phyloP scores from a whole-genome alignment of 1,140 invertebrate genomes.

The Lucilia sericata region DNA sequence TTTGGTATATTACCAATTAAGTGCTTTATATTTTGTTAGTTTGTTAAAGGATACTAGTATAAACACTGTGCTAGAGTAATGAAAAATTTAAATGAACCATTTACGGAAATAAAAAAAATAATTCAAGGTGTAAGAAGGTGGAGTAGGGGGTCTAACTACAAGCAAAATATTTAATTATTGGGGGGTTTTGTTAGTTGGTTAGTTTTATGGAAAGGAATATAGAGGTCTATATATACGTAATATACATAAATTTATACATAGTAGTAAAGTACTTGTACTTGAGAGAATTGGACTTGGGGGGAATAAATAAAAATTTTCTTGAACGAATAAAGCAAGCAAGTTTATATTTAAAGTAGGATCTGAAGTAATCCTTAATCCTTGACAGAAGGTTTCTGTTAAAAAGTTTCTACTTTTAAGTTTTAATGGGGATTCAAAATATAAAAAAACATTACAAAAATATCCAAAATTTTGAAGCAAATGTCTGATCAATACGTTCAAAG shows the following conservation, averaged over 20 bases:
- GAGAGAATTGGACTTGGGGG: background rate
- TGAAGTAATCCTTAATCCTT: no score
- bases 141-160: conserved; percentile 21
- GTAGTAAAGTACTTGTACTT: background rate
- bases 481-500: conserved; percentile 25
- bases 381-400: no score
- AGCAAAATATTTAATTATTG: background rate
- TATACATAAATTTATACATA: background rate
- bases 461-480: background rate
- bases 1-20: conserved; percentile 25
- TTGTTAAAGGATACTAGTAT: conserved; percentile 1
- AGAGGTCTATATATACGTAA: no score
- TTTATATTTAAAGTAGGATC: background rate
- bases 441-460: no score
- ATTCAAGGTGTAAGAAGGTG: background rate
- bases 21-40: conserved; percentile 11
- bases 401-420: no score
- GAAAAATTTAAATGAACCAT: conserved; percentile 44
- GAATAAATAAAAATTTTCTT: background rate
- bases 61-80: conserved; percentile 42
- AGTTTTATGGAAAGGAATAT: no score
- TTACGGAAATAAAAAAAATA: conserved; percentile 23
- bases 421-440: no score
- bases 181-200: background rate
- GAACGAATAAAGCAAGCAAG: background rate